phyloP scores from a whole-genome alignment of 2,888 invertebrate species.

The Bursaphelenchus okinawaensis region DNA sequence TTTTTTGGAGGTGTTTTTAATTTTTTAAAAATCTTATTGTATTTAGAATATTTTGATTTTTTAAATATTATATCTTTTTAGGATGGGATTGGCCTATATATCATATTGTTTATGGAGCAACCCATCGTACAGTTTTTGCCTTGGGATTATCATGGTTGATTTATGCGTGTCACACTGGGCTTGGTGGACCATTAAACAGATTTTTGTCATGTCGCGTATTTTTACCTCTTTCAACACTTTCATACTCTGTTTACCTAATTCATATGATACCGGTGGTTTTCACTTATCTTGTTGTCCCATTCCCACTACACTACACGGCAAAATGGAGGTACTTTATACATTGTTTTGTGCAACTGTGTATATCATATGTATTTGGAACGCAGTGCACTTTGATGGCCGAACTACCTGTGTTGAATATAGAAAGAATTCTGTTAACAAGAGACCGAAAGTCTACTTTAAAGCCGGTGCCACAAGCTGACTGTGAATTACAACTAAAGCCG shows the following conservation, averaged over 20 bases:
- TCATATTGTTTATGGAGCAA: constrained; percentile 53
- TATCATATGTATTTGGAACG: constrained; percentile 41
- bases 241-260: constrained; percentile 57
- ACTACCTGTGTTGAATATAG: constrained; percentile 54
- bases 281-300: constrained; percentile 53
- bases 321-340: constrained; percentile 48
- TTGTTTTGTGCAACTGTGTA: constrained; percentile 48
- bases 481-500: constrained; percentile 46
- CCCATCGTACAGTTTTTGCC: constrained; percentile 56
- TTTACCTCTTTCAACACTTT: constrained; percentile 54
- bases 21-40: too few species aligned
- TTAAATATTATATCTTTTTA: constrained; percentile 19
- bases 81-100: constrained; percentile 56
- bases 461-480: constrained; percentile 42
- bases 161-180: constrained; percentile 58
- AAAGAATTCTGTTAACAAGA: constrained; percentile 40
- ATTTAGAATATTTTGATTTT: not conserved
- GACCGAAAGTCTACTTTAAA: constrained; percentile 29
- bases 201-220: constrained; percentile 46
- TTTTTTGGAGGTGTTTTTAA: not conserved
- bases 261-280: constrained; percentile 58
- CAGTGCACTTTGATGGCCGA: constrained; percentile 49
- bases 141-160: constrained; percentile 55
- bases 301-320: constrained; percentile 46
- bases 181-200: constrained; percentile 53